phyloP scores from a whole-genome alignment of 2,113 vertebrate genomes.

The Platysteira castanea region DNA sequence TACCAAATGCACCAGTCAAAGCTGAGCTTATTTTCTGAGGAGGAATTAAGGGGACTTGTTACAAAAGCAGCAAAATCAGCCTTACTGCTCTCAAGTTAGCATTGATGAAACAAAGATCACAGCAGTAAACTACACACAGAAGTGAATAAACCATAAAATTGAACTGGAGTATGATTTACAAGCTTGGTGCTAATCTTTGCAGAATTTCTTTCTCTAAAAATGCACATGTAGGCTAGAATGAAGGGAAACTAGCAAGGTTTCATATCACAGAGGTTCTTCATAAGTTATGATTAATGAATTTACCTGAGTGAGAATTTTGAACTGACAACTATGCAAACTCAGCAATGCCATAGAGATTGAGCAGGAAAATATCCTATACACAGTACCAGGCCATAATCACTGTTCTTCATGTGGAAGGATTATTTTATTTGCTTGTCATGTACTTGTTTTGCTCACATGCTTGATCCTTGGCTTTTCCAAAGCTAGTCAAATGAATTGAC shows the following conservation, averaged over 20 bases:
- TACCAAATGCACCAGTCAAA: background rate
- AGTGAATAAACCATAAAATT: background rate
- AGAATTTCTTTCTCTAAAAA: background rate
- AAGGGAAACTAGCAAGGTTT: background rate
- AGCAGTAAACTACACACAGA: background rate
- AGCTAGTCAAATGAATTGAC: background rate
- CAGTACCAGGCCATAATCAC: background rate
- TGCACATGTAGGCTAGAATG: fast-evolving
- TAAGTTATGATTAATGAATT: background rate
- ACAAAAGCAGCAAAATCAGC: background rate
- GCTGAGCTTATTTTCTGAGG: background rate
- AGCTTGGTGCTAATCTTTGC: background rate
- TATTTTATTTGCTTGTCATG: background rate
- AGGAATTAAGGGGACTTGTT: background rate
- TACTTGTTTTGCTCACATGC: background rate
- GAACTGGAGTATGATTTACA: background rate
- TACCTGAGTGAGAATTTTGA: background rate
- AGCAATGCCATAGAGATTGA: background rate
- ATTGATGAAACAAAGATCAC: background rate
- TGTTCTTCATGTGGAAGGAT: background rate
- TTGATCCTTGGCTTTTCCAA: background rate
- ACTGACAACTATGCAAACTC: background rate
- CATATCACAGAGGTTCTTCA: background rate
- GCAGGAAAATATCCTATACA: background rate
- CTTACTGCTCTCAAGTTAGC: background rate